phyloP scores from a whole-genome alignment of 2,797 vertebrate species.

The Poliocrania exsul region DNA sequence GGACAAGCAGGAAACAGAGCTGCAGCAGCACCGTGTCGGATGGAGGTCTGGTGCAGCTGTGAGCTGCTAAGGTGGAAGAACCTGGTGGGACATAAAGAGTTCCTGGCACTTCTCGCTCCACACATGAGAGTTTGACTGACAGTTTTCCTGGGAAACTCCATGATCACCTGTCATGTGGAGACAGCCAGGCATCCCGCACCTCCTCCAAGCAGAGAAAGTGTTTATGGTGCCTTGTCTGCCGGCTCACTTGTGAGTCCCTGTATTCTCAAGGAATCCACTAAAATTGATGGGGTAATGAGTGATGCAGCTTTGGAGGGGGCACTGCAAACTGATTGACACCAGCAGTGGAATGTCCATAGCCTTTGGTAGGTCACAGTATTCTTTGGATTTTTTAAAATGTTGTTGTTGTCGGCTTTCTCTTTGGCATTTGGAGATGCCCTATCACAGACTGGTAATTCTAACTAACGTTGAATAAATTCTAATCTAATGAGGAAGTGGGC shows the following conservation, averaged over 20 bases:
- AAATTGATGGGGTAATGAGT: accelerated
- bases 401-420: not conserved
- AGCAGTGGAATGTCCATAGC: not conserved
- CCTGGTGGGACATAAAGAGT: not conserved
- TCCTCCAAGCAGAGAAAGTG: not conserved
- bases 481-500: not conserved
- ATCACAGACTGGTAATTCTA: not conserved
- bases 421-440: not conserved
- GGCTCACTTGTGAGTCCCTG: not conserved
- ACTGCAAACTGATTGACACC: accelerated
- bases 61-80: not conserved
- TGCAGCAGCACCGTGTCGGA: not conserved
- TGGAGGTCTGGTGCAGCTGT: not conserved
- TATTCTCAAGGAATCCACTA: not conserved
- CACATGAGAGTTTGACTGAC: not conserved
- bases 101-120: not conserved
- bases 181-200: not conserved
- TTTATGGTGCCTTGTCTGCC: not conserved
- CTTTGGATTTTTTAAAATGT: not conserved
- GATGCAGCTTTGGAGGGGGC: not conserved
- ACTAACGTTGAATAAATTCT: not conserved
- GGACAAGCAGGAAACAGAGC: not conserved
- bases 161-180: not conserved
- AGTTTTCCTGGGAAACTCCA: not conserved
- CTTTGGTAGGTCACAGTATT: not conserved